These are phyloP conservation scores for Nomada fucata DNA, from an alignment of 2,888 invertebrate species.

Conservation along the genomic window DNA sequence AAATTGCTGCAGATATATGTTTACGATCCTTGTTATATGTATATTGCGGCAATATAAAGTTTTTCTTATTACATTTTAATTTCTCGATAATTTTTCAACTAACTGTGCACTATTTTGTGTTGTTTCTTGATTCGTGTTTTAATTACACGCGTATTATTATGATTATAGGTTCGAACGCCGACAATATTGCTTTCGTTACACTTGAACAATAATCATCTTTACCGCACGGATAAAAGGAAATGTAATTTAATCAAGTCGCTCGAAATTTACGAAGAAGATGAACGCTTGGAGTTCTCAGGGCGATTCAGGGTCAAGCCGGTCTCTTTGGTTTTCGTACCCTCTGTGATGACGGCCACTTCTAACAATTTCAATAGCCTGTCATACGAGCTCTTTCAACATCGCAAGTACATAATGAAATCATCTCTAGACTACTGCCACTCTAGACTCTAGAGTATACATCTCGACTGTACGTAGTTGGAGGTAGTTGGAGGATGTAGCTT, in stretches of 20 bases:
- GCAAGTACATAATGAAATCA: constrained; percentile 4
- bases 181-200: too few relatives aligned
- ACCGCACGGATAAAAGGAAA: not conserved
- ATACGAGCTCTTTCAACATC: not conserved
- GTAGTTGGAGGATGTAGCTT: not conserved
- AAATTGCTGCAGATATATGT: too few relatives aligned
- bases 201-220: too few relatives aligned
- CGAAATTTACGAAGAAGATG: not conserved
- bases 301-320: not conserved
- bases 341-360: not conserved
- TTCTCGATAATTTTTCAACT: too few relatives aligned
- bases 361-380: not conserved
- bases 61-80: too few relatives aligned
- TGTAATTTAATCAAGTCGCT: not conserved
- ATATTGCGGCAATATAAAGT: too few relatives aligned
- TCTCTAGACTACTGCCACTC: not conserved
- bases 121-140: too few relatives aligned
- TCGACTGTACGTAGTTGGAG: not conserved
- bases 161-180: too few relatives aligned
- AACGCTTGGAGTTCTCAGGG: not conserved
- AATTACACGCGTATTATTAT: too few relatives aligned
- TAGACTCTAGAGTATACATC: too few relatives aligned
- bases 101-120: too few relatives aligned
- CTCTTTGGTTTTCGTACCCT: not conserved
- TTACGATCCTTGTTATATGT: too few relatives aligned